Evolutionary conservation across 2,113 vertebrate genomes (phyloP).

Genomic region (Paradoxurus hermaphroditus): DNA sequence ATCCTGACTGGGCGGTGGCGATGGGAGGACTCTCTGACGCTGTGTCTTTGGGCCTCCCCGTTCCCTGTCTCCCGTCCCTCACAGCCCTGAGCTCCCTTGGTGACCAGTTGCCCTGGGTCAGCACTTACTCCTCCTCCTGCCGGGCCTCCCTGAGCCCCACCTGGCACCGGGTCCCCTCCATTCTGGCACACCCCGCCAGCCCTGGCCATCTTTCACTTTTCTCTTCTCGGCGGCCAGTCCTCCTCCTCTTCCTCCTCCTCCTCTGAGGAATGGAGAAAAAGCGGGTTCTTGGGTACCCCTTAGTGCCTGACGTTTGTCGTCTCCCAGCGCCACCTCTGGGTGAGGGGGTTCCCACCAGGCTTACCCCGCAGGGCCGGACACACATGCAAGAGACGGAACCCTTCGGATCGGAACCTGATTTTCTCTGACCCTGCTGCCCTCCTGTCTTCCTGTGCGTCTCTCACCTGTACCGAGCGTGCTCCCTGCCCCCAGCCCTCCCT

Average conservation of each 20-base stretch:
- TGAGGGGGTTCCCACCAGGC: neutral
- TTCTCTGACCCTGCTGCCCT: neutral
- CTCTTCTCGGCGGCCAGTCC: neutral
- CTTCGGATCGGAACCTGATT: neutral
- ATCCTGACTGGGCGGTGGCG: neutral
- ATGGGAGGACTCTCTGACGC: neutral
- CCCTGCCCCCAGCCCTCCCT: neutral
- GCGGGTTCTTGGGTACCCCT: neutral
- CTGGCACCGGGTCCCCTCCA: neutral
- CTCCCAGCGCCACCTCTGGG: neutral
- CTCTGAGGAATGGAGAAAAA: neutral
- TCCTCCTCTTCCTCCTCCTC: neutral
- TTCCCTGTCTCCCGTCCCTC: neutral
- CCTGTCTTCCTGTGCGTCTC: accelerated
- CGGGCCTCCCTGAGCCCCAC: neutral
- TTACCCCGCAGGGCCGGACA: neutral
- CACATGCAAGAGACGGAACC: neutral
- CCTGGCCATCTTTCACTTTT: neutral
- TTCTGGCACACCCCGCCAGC: neutral
- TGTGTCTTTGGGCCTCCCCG: neutral
- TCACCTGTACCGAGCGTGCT: too few species aligned
- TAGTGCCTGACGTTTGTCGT: neutral
- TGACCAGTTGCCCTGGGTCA: neutral
- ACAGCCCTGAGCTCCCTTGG: neutral
- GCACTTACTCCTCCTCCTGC: neutral